Evolutionary conservation across 2,888 invertebrate genomes (phyloP), one percentile per base, ranked within the genome.

Genomic region (Plagodis pulveraria): DNA sequence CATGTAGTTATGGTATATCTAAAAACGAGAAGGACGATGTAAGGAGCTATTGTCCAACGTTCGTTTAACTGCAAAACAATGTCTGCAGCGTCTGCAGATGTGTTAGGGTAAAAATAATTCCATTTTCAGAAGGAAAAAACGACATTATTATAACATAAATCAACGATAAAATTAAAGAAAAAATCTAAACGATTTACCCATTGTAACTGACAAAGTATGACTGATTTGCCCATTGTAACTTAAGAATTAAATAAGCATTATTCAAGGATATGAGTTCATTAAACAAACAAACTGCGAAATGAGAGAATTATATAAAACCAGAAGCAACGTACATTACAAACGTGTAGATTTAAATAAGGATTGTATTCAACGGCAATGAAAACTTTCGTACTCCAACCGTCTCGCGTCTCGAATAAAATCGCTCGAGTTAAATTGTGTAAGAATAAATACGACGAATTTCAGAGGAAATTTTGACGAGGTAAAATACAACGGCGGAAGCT

Each of bases 371-470:
- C 33, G 9, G 46, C 35, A 33, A 11, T 11, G 10, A 6, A 34
- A 10, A 32, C 45, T 10, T 34, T 32, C n/a, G 2, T 45, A 7
- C 36, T 36, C 36, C 36, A 36, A n/a, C 45, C 9, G n/a, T n/a
- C n/a, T 12, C 36, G 5, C 22, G 11, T 12, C 6, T 7, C 6
- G 8, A 38, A 49, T 32, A 32, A 9, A 49, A 10, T 22, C n/a
- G 9, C 7, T 22, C 36, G 48, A 56, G 44, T 49, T 38, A 58
- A 52, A 44, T 36, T 8, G 40, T 10, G 40, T 40, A 10, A 9
- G 5, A 40, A 40, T 40, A 40, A 40, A 8, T 10, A 59, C 51
- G 49, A 60, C 52, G 56, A 52, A 52, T 51, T 47, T 48, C 44
- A 6, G 6, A 47, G 40, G 22, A 11, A 50, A 55, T 50, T 55